Conservation (phyloP, 2,888 invertebrate genomes). For the Phymatocera aterrima region DNA sequence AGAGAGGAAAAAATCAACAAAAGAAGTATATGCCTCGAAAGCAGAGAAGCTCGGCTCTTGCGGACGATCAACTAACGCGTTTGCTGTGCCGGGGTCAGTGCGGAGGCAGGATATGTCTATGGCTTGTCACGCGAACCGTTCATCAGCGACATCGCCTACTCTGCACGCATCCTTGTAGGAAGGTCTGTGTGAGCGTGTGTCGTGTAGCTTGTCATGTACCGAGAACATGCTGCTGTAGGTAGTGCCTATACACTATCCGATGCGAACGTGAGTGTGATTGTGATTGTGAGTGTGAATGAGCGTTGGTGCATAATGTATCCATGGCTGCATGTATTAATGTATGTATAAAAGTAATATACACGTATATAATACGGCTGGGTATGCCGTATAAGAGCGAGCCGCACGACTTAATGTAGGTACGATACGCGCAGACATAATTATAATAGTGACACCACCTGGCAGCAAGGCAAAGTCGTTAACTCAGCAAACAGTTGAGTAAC, state of each 20-base stretch:
- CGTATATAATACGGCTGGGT: neutral
- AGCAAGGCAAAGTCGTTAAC: conserved; percentile 66
- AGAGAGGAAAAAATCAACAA: neutral
- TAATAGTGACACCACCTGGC: conserved; percentile 70
- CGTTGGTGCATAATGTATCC: neutral
- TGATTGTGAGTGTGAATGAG: neutral
- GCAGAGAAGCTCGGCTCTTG: neutral
- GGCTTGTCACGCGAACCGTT: conserved; percentile 73
- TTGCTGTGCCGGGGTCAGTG: conserved; percentile 26
- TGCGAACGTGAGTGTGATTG: neutral
- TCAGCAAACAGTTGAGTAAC: conserved; percentile 65
- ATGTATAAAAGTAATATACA: neutral
- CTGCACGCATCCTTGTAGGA: conserved; percentile 24
- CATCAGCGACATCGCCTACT: conserved; percentile 65
- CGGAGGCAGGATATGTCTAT: conserved; percentile 42
- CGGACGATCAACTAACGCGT: conserved; percentile 31
- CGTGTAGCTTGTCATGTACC: conserved; percentile 4
- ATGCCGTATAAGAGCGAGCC: neutral
- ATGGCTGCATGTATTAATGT: neutral
- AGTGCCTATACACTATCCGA: no score
- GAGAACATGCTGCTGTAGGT: conserved; percentile 5
- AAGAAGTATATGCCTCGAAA: neutral
- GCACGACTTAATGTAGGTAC: conserved; percentile 17
- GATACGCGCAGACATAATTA: conserved; percentile 63
- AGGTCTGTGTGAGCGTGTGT: neutral